phyloP scores from a whole-genome alignment of 1,140 invertebrate species.

The Steinernema khuongi region DNA sequence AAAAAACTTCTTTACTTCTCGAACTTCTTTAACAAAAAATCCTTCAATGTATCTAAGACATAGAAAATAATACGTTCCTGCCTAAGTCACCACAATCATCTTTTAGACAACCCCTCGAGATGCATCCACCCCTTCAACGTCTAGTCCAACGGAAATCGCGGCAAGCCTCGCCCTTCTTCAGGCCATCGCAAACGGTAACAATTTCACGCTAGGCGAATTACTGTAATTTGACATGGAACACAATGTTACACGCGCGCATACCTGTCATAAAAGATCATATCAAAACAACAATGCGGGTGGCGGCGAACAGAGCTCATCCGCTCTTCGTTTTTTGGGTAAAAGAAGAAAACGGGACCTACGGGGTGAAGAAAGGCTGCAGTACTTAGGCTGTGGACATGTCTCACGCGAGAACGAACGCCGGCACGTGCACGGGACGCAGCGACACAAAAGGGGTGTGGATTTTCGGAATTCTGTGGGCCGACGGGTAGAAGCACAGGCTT shows the following conservation, averaged over 20 bases:
- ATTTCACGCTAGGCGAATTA: not conserved
- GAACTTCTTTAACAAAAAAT: too few relatives aligned
- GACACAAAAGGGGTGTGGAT: not conserved
- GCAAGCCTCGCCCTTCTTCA: too few relatives aligned
- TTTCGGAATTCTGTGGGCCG: not conserved
- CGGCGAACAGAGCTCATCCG: not conserved
- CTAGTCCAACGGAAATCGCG: too few relatives aligned
- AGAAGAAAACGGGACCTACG: not conserved
- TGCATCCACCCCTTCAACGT: too few relatives aligned
- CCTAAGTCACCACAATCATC: too few relatives aligned
- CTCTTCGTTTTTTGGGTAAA: not conserved
- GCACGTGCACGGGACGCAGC: not conserved
- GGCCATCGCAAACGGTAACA: not conserved
- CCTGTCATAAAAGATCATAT: not conserved
- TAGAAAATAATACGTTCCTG: too few relatives aligned
- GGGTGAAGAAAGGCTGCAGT: not conserved
- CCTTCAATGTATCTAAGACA: too few relatives aligned
- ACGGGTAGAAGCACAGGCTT: not conserved
- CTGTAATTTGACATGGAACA: not conserved
- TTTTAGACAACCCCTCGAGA: too few relatives aligned
- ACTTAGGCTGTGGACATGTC: not conserved
- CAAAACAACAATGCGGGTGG: not conserved
- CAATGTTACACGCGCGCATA: not conserved
- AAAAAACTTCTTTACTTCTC: too few relatives aligned
- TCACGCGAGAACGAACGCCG: not conserved